Evolutionary conservation across 2,113 vertebrate genomes (phyloP).

Genomic region (Plecotus auritus): DNA sequence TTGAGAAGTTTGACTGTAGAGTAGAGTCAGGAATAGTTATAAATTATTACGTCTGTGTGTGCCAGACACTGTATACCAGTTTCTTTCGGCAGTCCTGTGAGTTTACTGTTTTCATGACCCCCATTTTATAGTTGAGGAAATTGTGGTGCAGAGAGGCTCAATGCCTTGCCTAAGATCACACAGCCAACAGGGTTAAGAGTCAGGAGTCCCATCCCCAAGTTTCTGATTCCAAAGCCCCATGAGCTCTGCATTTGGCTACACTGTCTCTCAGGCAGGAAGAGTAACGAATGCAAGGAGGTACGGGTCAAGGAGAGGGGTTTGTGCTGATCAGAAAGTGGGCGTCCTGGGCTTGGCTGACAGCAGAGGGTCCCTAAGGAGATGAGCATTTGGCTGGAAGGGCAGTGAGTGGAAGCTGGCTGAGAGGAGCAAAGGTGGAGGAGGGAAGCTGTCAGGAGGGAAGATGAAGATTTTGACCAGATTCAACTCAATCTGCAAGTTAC

Average conservation of each 20-base stretch:
- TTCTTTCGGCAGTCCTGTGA: background rate
- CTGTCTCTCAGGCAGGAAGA: background rate
- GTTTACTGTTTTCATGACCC: background rate
- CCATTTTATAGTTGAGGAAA: background rate
- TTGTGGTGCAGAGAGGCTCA: background rate
- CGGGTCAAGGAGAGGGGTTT: background rate
- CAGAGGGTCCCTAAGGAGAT: background rate
- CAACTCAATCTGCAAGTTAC: background rate
- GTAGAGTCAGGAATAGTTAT: conserved; percentile 20
- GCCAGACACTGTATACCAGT: background rate
- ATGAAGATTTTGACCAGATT: background rate
- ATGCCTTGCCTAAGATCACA: background rate
- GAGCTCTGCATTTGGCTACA: background rate
- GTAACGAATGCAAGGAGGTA: background rate
- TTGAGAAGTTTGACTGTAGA: background rate
- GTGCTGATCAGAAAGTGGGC: background rate
- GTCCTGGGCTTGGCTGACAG: background rate
- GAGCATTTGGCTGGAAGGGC: background rate
- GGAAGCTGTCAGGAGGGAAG: background rate
- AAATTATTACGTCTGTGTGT: background rate
- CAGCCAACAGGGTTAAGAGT: background rate
- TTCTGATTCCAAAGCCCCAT: background rate
- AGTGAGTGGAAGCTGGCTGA: background rate
- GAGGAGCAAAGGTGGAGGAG: too few relatives aligned
- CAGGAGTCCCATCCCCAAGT: background rate